Evolutionary conservation across 2,113 vertebrate genomes (phyloP).

Genomic region (Etheostoma cragini): DNA sequence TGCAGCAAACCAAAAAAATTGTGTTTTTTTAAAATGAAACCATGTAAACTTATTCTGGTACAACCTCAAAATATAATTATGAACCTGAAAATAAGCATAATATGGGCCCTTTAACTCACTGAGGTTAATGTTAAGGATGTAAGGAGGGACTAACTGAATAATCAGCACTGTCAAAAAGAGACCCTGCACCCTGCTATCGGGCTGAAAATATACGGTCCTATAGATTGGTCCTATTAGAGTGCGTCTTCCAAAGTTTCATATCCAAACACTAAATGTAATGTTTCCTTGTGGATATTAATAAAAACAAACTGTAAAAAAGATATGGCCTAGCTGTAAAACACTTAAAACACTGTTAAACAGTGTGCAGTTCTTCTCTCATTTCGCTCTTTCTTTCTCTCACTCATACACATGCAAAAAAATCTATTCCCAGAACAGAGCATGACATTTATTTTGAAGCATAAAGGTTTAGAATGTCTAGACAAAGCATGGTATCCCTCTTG

Average conservation of each 20-base stretch:
- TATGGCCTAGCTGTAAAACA: conserved; percentile 43
- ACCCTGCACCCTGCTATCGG: conserved; percentile 5
- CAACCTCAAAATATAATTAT: too few species aligned
- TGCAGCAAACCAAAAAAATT: too few species aligned
- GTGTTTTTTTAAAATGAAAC: too few species aligned
- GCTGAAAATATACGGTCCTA: conserved; percentile 15
- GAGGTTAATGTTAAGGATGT: not conserved
- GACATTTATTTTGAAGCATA: conserved; percentile 66
- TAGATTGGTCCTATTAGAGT: too few species aligned
- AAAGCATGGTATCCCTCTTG: conserved; percentile 47
- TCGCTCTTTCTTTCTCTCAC: not conserved
- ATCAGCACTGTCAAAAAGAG: not conserved
- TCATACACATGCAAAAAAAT: conserved; percentile 50
- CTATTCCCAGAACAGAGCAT: conserved; percentile 43
- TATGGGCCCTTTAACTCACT: not conserved
- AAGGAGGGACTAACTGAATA: not conserved
- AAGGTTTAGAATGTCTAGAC: conserved; percentile 73
- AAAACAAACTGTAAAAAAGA: conserved; percentile 58
- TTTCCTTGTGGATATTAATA: conserved; percentile 66
- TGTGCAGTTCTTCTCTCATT: conserved; percentile 6
- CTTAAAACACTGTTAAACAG: conserved; percentile 50
- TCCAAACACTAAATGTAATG: conserved; percentile 49
- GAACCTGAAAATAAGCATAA: too few species aligned
- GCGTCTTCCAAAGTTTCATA: conserved; percentile 49
- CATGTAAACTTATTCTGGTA: too few species aligned